phyloP scores from a whole-genome alignment of 2,888 invertebrate species.

The Zeuzera pyrina region DNA sequence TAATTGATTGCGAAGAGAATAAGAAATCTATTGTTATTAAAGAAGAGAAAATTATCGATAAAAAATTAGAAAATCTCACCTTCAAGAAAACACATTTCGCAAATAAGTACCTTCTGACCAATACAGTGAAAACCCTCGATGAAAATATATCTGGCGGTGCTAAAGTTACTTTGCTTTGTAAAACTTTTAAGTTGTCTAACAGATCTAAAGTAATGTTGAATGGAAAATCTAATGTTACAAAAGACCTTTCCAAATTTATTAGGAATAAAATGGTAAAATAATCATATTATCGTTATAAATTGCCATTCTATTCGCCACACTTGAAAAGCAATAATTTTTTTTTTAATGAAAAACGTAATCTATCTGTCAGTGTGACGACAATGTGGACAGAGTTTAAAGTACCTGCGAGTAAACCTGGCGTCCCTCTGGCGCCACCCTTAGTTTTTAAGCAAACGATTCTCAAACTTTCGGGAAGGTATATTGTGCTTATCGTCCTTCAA shows the following conservation, averaged over 20 bases:
- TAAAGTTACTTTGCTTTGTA: conserved; percentile 61
- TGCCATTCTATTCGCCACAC: too few species aligned
- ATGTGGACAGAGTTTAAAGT: conserved; percentile 23
- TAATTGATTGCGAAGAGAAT: conserved; percentile 35
- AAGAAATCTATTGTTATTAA: conserved; percentile 21
- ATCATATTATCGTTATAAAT: not conserved
- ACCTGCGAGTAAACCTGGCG: conserved; percentile 45
- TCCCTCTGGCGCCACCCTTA: conserved; percentile 48
- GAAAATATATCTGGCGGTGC: conserved; percentile 48
- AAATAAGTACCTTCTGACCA: conserved; percentile 53
- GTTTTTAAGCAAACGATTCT: conserved; percentile 20
- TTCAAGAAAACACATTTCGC: conserved; percentile 33
- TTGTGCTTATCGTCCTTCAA: too few species aligned
- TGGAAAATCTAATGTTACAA: conserved; percentile 13
- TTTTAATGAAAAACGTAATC: conserved; percentile 4
- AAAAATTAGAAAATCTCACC: not conserved
- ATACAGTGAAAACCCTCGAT: conserved; percentile 50
- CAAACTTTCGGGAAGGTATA: conserved; percentile 39
- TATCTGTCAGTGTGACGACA: conserved; percentile 23
- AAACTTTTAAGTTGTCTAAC: conserved; percentile 53
- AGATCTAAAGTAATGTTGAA: conserved; percentile 27
- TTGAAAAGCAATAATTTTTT: too few species aligned
- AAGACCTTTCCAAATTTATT: conserved; percentile 9
- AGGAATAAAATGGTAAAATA: too few species aligned
- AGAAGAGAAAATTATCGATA: not conserved